Percentiles rank a stretch among this genome's conserved stretches.
Conservation (phyloP, 2,888 invertebrate species). For the Nemurella pictetii region DNA sequence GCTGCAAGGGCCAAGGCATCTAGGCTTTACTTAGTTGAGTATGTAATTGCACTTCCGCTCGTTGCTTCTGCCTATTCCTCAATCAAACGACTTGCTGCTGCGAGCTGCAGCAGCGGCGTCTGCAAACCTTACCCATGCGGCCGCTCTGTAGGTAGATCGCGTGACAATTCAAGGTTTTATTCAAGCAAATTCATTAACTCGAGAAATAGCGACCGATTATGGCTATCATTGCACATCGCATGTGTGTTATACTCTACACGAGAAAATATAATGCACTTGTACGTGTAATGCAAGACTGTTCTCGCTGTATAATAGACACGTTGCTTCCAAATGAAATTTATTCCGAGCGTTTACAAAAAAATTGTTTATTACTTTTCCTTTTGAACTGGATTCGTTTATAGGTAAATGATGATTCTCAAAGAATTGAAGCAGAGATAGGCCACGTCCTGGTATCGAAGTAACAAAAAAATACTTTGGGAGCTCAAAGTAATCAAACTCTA, state of each 20-base stretch:
- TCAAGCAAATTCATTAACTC: constrained; percentile 20
- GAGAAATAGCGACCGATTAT: constrained; percentile 5
- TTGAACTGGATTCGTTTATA: too few relatives aligned
- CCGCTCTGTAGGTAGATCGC: not conserved
- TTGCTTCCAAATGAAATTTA: not conserved
- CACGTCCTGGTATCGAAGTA: too few relatives aligned
- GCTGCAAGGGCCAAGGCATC: not conserved
- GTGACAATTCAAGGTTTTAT: constrained; percentile 27
- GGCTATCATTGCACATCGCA: constrained; percentile 3
- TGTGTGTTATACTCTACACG: not conserved
- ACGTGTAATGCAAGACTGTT: not conserved
- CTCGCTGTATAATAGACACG: not conserved
- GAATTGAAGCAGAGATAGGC: too few relatives aligned
- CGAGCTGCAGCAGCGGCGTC: not conserved
- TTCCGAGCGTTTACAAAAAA: not conserved
- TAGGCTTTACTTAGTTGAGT: not conserved
- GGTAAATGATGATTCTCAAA: too few relatives aligned
- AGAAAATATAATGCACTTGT: not conserved
- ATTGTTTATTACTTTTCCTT: too few relatives aligned
- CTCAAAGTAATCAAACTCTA: too few relatives aligned
- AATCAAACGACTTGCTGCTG: too few relatives aligned
- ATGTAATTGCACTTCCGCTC: constrained; percentile 11
- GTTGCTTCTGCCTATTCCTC: not conserved
- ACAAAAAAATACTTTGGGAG: too few relatives aligned
- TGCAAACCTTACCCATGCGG: not conserved